phyloP scores from a whole-genome alignment of 1,140 invertebrate genomes.

The Nebria ingens region DNA sequence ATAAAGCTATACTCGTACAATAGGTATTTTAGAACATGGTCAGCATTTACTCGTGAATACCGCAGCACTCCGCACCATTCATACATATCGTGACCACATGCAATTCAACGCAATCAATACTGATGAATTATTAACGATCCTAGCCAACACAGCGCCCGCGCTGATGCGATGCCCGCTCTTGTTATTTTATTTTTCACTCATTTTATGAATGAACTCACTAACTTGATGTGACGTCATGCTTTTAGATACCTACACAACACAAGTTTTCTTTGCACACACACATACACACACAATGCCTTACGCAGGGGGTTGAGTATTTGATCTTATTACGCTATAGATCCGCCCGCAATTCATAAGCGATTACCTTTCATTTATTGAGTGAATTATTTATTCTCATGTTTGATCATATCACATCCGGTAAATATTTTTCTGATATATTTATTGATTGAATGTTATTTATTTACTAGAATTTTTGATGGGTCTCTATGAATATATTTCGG shows the following conservation, averaged over 20 bases:
- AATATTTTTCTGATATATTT: too few relatives aligned
- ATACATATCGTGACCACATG: neutral
- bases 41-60: neutral
- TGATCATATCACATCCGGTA: too few relatives aligned
- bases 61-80: neutral
- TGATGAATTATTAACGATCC: conserved; percentile 6
- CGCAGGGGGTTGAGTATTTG: too few relatives aligned
- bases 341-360: neutral
- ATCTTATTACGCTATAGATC: neutral
- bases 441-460: too few relatives aligned
- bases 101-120: neutral
- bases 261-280: too few relatives aligned
- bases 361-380: neutral
- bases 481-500: too few relatives aligned
- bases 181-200: neutral
- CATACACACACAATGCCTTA: too few relatives aligned
- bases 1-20: neutral
- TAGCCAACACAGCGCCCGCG: too few relatives aligned
- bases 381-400: conserved; percentile 8
- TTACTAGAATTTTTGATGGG: too few relatives aligned
- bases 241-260: too few relatives aligned
- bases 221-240: neutral
- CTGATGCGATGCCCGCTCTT: too few relatives aligned
- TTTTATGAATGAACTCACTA: conserved; percentile 1
- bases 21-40: neutral